A percentile compares a stretch with the other conserved stretches of the same genome.
Evolutionary conservation across 2,797 vertebrate genomes (phyloP).

Genomic region (Enteromius fasciolatus): DNA sequence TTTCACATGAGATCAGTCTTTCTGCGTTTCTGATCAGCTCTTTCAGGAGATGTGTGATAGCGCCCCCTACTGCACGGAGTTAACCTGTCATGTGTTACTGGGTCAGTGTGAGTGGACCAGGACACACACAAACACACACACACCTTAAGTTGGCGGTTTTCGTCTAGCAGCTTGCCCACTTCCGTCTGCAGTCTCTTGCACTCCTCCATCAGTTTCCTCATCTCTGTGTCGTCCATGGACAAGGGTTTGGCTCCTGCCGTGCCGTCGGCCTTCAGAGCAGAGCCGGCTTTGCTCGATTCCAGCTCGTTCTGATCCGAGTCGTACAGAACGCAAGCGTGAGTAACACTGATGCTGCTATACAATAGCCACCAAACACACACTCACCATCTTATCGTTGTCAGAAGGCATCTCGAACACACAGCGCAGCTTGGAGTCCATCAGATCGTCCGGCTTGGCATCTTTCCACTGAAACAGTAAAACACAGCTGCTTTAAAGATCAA

Average conservation of each 20-base stretch:
- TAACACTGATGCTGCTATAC: background rate
- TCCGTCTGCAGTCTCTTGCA: constrained; percentile 88
- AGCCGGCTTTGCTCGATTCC: constrained; percentile 78
- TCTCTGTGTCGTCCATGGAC: constrained; percentile 84
- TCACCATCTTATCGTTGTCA: constrained; percentile 88
- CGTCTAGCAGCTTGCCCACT: constrained; percentile 83
- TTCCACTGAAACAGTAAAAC: constrained; percentile 79
- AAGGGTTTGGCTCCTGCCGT: constrained; percentile 77
- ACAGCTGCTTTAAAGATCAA: background rate
- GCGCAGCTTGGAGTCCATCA: constrained; percentile 92
- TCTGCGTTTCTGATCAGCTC: too few species aligned
- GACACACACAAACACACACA: too few species aligned
- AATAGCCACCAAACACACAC: background rate
- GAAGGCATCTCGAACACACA: constrained; percentile 90
- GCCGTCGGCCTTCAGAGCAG: constrained; percentile 78
- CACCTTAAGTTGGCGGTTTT: constrained; percentile 87
- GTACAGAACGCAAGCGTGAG: background rate
- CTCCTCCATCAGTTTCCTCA: constrained; percentile 85
- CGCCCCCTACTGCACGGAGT: too few species aligned
- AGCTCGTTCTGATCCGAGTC: constrained; percentile 77
- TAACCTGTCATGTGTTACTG: background rate
- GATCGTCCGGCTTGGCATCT: constrained; percentile 88
- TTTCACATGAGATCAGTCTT: too few species aligned
- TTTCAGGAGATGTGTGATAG: too few species aligned
- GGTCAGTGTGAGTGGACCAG: too few species aligned